These are phyloP conservation scores for Matsumurasca onukii DNA, from an alignment of 1,140 invertebrate species.

Conservation along the genomic window DNA sequence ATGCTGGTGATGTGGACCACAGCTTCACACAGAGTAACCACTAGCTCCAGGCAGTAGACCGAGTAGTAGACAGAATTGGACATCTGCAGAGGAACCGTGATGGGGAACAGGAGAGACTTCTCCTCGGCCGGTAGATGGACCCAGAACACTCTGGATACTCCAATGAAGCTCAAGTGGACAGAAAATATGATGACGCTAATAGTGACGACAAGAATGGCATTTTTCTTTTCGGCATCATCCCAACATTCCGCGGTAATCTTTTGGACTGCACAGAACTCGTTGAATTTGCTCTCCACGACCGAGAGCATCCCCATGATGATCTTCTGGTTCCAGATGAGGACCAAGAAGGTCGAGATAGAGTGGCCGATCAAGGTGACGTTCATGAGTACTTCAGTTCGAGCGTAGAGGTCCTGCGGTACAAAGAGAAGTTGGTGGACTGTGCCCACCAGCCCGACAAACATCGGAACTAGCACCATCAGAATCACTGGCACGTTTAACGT, in stretches of 20 bases:
- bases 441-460: not conserved
- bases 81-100: slow-evolving; percentile 5
- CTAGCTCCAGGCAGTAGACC: slow-evolving; percentile 7
- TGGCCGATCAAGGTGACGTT: not conserved
- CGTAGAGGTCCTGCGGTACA: not conserved
- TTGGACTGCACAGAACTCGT: not conserved
- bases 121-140: not conserved
- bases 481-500: not conserved
- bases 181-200: slow-evolving; percentile 3
- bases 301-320: slow-evolving; percentile 9
- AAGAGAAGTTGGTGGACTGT: slow-evolving; percentile 4
- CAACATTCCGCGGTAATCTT: too few species aligned
- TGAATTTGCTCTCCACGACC: not conserved
- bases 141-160: not conserved
- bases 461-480: not conserved
- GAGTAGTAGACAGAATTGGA: slow-evolving; percentile 2
- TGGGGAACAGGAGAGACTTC: slow-evolving; percentile 5
- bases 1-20: slow-evolving; percentile 3
- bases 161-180: slow-evolving; percentile 12
- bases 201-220: not conserved
- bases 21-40: not conserved
- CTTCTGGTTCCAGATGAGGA: slow-evolving; percentile 4
- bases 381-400: not conserved
- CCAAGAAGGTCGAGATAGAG: not conserved
- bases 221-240: slow-evolving; percentile 2